These are phyloP conservation scores for Lophochroa leadbeateri DNA, from an alignment of 2,113 vertebrate genomes.

Conservation along the genomic window DNA sequence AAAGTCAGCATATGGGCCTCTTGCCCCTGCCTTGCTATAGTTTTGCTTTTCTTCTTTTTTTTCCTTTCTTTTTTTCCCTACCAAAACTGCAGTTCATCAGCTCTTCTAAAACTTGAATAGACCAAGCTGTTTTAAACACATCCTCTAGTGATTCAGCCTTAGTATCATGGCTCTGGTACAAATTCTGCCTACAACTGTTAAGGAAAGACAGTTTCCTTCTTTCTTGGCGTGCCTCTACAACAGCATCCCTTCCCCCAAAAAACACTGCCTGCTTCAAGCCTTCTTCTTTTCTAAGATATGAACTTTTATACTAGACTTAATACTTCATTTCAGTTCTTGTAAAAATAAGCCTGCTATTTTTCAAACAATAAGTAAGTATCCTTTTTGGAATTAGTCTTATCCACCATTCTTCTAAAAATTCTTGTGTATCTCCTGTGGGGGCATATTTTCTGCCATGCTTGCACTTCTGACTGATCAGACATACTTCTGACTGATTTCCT, in stretches of 20 bases:
- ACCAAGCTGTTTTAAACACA: slow-evolving; percentile 74
- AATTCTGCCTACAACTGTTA: slow-evolving; percentile 72
- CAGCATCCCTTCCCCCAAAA: slow-evolving; percentile 55
- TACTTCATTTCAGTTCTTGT: not conserved
- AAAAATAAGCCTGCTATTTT: not conserved
- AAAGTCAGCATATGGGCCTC: slow-evolving; percentile 50
- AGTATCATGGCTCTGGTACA: slow-evolving; percentile 67
- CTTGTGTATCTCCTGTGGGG: not conserved
- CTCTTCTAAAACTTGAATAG: slow-evolving; percentile 69
- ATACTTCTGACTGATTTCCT: not conserved
- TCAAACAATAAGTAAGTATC: not conserved
- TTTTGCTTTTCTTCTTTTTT: not conserved
- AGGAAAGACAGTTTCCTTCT: slow-evolving; percentile 69
- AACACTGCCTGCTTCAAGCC: slow-evolving; percentile 49
- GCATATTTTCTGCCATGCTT: not conserved
- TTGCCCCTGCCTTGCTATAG: slow-evolving; percentile 3
- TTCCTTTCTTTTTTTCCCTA: not conserved
- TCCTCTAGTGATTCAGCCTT: slow-evolving; percentile 70
- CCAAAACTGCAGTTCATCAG: slow-evolving; percentile 61
- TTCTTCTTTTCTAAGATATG: slow-evolving; percentile 5
- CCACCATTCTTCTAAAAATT: not conserved
- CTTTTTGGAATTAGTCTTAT: not conserved
- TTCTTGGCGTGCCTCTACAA: slow-evolving; percentile 60
- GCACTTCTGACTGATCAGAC: not conserved
- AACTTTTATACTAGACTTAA: slow-evolving; percentile 32